A percentile compares a stretch with the other conserved stretches of the same genome.
phyloP scores from a whole-genome alignment of 2,888 invertebrate genomes.

The Ommatoiulus sabulosus region DNA sequence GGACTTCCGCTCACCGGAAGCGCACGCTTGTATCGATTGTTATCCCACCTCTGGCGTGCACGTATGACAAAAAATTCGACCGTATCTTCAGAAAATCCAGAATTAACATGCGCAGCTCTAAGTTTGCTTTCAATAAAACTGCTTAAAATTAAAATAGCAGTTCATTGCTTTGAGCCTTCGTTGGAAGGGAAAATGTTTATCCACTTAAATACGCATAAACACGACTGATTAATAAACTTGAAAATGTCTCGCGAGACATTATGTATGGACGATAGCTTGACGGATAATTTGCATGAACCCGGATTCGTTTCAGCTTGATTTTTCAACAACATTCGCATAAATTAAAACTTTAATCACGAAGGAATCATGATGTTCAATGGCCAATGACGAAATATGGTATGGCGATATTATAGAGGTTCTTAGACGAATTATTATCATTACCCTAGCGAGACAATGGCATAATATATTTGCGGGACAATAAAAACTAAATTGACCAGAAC shows the following conservation, averaged over 20 bases:
- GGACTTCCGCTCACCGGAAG: conserved; percentile 24
- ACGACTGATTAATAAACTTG: conserved; percentile 12
- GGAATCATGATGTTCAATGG: background rate
- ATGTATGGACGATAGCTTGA: background rate
- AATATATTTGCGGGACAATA: background rate
- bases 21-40: conserved; percentile 37
- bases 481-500: conserved; percentile 18
- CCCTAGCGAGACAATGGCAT: background rate
- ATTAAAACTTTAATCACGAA: conserved; percentile 26
- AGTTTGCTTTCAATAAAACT: background rate
- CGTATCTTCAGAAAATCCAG: background rate
- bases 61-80: background rate
- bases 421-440: conserved; percentile 10
- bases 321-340: background rate
- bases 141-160: background rate
- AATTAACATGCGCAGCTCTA: background rate
- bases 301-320: background rate
- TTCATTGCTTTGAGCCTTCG: background rate
- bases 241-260: background rate
- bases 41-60: background rate
- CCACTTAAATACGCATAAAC: background rate
- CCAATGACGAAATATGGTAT: conserved; percentile 10
- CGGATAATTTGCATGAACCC: conserved; percentile 22
- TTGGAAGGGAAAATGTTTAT: background rate
- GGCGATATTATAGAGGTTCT: background rate